phyloP scores from a whole-genome alignment of 2,113 vertebrate species.

The Microtus ochrogaster region DNA sequence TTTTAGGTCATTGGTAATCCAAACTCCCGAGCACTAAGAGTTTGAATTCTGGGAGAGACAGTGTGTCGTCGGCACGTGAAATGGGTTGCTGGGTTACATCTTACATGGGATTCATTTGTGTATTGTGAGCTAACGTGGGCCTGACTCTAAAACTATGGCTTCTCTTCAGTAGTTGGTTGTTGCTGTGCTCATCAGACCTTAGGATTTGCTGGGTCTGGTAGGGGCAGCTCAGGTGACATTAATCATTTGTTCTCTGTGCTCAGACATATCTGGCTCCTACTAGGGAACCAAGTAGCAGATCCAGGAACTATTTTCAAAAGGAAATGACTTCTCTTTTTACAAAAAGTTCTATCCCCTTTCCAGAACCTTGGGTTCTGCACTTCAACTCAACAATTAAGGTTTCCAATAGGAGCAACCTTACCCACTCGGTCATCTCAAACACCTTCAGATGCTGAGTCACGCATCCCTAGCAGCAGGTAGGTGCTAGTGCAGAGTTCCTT shows the following conservation, averaged over 20 bases:
- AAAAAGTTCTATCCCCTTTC: not conserved
- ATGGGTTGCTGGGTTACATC: not conserved
- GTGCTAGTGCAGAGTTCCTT: not conserved
- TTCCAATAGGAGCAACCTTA: constrained; percentile 10
- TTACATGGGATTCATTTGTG: not conserved
- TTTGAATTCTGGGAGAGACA: not conserved
- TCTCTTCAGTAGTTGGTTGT: not conserved
- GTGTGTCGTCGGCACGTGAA: not conserved
- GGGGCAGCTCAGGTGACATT: not conserved
- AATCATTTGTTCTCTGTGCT: not conserved
- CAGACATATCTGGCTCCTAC: constrained; percentile 15
- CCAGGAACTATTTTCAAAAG: constrained; percentile 44
- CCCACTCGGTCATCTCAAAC: not conserved
- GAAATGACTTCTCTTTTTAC: constrained; percentile 30
- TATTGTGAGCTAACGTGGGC: not conserved
- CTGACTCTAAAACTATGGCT: constrained; percentile 39
- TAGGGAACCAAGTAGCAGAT: not conserved
- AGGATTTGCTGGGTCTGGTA: not conserved
- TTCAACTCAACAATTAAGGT: constrained; percentile 8
- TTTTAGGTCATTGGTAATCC: not conserved
- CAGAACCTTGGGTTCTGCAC: constrained; percentile 28
- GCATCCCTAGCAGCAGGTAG: not conserved
- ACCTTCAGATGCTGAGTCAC: not conserved
- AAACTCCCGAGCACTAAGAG: not conserved
- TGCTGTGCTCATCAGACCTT: not conserved